A percentile compares a stretch with the other conserved stretches of the same genome.
phyloP scores from a whole-genome alignment of 2,113 vertebrate species.

The Calyptommatus sinebrachiatus region DNA sequence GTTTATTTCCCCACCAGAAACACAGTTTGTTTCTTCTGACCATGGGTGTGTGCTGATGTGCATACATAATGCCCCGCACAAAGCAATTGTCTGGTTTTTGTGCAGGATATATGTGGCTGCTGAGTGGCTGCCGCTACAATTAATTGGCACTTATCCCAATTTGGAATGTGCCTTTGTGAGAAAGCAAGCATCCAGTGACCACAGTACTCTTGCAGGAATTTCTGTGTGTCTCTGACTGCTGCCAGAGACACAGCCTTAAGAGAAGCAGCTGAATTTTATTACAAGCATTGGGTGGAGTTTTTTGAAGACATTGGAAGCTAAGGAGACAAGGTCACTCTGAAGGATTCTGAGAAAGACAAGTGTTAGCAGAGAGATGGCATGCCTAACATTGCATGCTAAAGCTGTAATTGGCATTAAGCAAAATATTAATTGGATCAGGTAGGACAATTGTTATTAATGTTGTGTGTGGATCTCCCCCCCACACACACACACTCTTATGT shows the following conservation, averaged over 20 bases:
- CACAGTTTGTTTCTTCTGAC: not conserved
- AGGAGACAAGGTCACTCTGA: not conserved
- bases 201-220: not conserved
- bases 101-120: not conserved
- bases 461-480: not conserved
- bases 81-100: slow-evolving; percentile 20
- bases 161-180: not conserved
- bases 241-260: not conserved
- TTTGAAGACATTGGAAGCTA: not conserved
- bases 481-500: too few species aligned
- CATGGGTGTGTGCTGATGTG: not conserved
- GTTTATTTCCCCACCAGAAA: not conserved
- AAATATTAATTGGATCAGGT: not conserved
- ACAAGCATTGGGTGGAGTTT: not conserved
- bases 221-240: not conserved
- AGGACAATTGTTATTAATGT: not conserved
- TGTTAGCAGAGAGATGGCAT: not conserved
- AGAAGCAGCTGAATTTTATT: not conserved
- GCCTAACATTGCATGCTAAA: not conserved
- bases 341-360: not conserved
- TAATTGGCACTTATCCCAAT: slow-evolving; percentile 18
- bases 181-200: not conserved
- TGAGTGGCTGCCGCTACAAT: slow-evolving; percentile 17
- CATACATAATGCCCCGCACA: not conserved
- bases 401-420: not conserved